These are phyloP conservation scores for Dromaius novaehollandiae DNA, from an alignment of 2,113 vertebrate genomes.

Conservation along the genomic window DNA sequence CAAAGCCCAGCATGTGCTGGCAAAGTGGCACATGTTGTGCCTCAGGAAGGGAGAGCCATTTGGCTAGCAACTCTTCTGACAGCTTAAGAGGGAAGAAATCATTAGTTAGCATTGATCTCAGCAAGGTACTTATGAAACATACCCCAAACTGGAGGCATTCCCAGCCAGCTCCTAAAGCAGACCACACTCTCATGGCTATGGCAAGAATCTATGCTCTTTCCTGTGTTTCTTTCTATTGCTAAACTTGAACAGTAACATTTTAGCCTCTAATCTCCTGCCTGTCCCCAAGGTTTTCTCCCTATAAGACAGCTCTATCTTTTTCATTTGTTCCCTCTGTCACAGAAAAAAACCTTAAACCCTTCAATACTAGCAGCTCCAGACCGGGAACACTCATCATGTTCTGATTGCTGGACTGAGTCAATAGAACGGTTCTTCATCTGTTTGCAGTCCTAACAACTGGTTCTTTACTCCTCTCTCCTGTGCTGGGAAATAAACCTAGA, in stretches of 20 bases:
- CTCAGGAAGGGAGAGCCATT: constrained; percentile 89
- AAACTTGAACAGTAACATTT: not conserved
- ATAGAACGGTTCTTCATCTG: not conserved
- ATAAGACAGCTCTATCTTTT: not conserved
- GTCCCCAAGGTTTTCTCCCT: not conserved
- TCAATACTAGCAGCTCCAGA: not conserved
- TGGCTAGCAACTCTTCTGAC: constrained; percentile 89
- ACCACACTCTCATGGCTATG: not conserved
- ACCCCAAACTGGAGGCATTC: not conserved
- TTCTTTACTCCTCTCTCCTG: not conserved
- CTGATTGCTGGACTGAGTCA: not conserved
- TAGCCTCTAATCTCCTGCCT: not conserved
- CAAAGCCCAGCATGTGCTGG: constrained; percentile 92
- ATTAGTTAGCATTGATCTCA: constrained; percentile 23
- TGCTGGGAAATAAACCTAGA: not conserved
- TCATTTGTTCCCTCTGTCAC: not conserved
- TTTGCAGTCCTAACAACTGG: not conserved
- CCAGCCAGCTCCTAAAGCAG: not conserved
- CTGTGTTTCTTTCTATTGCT: not conserved
- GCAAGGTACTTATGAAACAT: constrained; percentile 42
- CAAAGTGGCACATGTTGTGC: constrained; percentile 91
- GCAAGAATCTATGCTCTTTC: not conserved
- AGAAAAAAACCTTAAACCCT: not conserved
- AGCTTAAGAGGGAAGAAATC: constrained; percentile 77
- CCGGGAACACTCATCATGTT: not conserved